Evolutionary conservation across 2,888 invertebrate species (phyloP).

Genomic region (Gerris lacustris): DNA sequence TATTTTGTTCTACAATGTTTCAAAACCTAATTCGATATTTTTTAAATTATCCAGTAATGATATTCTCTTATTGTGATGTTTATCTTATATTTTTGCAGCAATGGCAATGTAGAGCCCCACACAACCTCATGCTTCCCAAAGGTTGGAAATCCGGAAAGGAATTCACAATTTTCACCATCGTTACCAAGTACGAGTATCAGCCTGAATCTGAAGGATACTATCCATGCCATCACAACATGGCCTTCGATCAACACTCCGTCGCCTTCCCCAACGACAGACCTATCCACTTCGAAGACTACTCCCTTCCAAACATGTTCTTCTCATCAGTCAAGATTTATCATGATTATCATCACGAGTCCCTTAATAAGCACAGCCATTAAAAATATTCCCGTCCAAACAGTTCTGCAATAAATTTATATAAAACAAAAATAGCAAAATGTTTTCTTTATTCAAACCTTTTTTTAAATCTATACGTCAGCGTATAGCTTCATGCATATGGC

Average conservation of each 20-base stretch:
- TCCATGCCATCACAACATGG: constrained; percentile 41
- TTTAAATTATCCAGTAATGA: too few species aligned
- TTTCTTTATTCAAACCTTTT: too few species aligned
- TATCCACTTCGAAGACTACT: constrained; percentile 48
- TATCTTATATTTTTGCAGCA: neutral
- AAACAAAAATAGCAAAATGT: too few species aligned
- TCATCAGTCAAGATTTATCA: constrained; percentile 51
- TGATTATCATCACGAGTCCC: constrained; percentile 35
- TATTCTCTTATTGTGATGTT: too few species aligned
- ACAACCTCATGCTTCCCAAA: constrained; percentile 56
- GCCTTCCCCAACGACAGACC: constrained; percentile 64
- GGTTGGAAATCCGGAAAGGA: constrained; percentile 55
- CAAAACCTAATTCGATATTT: too few species aligned
- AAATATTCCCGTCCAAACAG: too few species aligned
- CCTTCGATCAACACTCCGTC: constrained; percentile 49
- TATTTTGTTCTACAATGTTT: too few species aligned
- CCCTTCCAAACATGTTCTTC: constrained; percentile 48
- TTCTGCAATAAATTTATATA: too few species aligned
- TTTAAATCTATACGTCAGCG: too few species aligned
- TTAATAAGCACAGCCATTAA: too few species aligned
- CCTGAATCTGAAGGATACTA: constrained; percentile 39
- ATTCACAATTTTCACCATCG: constrained; percentile 50
- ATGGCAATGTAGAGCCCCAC: constrained; percentile 50
- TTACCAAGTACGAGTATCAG: constrained; percentile 34
- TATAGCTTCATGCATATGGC: too few species aligned